phyloP scores from a whole-genome alignment of 2,797 vertebrate genomes.

The Gadopsis marmoratus region DNA sequence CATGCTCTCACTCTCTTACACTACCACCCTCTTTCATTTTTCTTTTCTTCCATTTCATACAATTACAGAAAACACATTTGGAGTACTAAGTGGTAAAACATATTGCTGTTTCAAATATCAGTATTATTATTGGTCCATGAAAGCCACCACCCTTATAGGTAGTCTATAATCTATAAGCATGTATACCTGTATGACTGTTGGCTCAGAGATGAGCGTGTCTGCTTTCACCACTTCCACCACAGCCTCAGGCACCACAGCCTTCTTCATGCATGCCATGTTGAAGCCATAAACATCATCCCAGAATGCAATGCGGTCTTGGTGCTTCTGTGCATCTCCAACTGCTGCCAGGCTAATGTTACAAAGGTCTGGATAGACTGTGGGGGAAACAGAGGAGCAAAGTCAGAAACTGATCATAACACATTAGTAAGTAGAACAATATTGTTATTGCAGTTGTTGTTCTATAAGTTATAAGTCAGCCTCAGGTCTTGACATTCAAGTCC shows the following conservation, averaged over 20 bases:
- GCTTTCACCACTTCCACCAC: constrained; percentile 89
- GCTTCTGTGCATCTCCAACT: constrained; percentile 87
- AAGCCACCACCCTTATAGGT: not conserved
- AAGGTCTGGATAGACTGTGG: constrained; percentile 93
- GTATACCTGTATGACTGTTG: constrained; percentile 90
- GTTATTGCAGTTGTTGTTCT: not conserved
- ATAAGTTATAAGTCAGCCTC: not conserved
- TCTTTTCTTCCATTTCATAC: not conserved
- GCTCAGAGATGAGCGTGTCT: constrained; percentile 88
- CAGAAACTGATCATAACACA: not conserved
- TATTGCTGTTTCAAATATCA: not conserved
- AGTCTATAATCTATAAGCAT: not conserved
- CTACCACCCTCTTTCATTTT: no score
- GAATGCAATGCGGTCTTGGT: constrained; percentile 89
- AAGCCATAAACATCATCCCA: constrained; percentile 98
- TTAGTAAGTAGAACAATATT: not conserved
- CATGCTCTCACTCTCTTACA: no score
- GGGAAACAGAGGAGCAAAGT: constrained; percentile 15
- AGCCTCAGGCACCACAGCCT: constrained; percentile 91
- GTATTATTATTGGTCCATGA: not conserved
- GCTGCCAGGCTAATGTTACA: constrained; percentile 92
- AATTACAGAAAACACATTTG: not conserved
- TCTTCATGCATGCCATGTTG: constrained; percentile 97
- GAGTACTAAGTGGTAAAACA: not conserved
- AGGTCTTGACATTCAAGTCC: not conserved